Conservation (phyloP, 37 sponge, comb jelly and placozoan genomes). For the Amphimedon queenslandica region DNA sequence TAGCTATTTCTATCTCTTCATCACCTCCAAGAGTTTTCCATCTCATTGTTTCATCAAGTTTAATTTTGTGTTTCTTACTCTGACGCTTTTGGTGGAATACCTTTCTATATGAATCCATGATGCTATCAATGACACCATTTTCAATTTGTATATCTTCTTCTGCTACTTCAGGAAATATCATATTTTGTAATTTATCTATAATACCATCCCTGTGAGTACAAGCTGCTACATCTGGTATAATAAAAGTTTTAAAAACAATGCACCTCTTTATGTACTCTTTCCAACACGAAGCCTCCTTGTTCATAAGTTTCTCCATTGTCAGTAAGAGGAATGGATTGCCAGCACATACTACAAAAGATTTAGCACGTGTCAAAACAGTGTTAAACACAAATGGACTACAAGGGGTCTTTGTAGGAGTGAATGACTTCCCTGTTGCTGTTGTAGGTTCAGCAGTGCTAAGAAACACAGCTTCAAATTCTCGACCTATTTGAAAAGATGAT, state of each 20-base stretch:
- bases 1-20: background rate
- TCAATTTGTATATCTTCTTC: background rate
- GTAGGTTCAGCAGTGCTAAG: conserved; percentile 47
- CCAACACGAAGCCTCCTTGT: conserved; percentile 42
- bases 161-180: background rate
- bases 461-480: conserved; percentile 56
- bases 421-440: background rate
- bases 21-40: background rate
- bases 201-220: background rate
- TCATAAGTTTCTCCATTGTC: conserved; percentile 28
- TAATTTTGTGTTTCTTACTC: background rate
- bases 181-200: background rate
- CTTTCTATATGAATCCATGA: conserved; percentile 32
- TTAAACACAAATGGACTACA: conserved; percentile 59
- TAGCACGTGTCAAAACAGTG: conserved; percentile 63
- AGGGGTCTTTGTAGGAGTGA: conserved; percentile 48
- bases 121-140: conserved; percentile 15
- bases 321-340: conserved; percentile 68
- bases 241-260: conserved; percentile 36
- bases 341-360: no score
- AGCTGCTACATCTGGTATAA: conserved; percentile 1
- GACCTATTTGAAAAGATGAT: conserved; percentile 26
- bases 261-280: conserved; percentile 61
- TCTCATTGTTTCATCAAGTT: background rate
- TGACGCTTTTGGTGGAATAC: conserved; percentile 10